These are phyloP conservation scores for Vandiemenella viatica DNA, from an alignment of 2,888 invertebrate genomes.

Conservation along the genomic window DNA sequence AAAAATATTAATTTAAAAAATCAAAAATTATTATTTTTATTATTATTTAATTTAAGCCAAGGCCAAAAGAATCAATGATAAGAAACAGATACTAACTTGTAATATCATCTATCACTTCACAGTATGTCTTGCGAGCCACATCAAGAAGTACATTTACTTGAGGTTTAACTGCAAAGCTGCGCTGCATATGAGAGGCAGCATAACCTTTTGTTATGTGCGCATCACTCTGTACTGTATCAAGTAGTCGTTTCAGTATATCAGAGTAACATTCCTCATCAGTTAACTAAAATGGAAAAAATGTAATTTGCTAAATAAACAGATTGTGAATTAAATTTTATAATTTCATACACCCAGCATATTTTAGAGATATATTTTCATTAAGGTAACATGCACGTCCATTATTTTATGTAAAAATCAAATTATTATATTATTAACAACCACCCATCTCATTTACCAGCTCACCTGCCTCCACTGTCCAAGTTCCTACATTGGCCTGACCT, in stretches of 20 bases:
- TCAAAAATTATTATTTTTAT: too few relatives aligned
- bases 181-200: conserved; percentile 40
- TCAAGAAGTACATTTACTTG: conserved; percentile 67
- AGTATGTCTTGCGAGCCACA: conserved; percentile 66
- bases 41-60: too few relatives aligned
- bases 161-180: conserved; percentile 62
- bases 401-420: too few relatives aligned
- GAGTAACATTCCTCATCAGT: conserved; percentile 28
- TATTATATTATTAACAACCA: too few relatives aligned
- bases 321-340: conserved; percentile 15
- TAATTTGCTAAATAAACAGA: conserved; percentile 1
- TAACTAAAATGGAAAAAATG: too few relatives aligned
- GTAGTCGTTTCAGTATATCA: conserved; percentile 34
- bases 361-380: too few relatives aligned
- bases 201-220: conserved; percentile 36
- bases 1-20: too few relatives aligned
- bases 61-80: too few relatives aligned
- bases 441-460: too few relatives aligned
- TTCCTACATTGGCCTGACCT: too few relatives aligned
- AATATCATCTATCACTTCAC: conserved; percentile 72
- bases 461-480: too few relatives aligned
- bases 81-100: conserved; percentile 22
- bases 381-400: too few relatives aligned
- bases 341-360: not conserved
- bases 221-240: conserved; percentile 38